A percentile compares a stretch with the other conserved stretches of the same genome.
Conservation (phyloP, 2,888 invertebrate species). For the Ferrisia virgata region DNA sequence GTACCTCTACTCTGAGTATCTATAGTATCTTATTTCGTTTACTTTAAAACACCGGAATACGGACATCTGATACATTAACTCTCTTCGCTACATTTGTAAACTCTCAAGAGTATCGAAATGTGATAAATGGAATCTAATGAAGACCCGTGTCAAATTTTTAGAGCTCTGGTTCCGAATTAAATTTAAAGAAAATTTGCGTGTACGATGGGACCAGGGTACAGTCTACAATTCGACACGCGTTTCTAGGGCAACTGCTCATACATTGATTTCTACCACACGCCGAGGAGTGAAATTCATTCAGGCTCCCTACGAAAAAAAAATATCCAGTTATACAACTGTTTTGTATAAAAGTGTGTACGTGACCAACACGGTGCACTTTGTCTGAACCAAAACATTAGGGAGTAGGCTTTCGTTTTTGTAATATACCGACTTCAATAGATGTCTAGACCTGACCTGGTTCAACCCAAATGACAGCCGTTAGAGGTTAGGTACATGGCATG, state of each 20-base stretch:
- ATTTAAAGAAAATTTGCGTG: not conserved
- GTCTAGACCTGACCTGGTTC: slow-evolving; percentile 2
- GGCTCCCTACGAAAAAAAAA: not conserved
- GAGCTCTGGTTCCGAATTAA: not conserved
- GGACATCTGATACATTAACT: no score
- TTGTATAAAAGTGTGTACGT: not conserved
- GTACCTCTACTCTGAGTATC: no score
- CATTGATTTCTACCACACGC: not conserved
- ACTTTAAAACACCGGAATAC: no score
- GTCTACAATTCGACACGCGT: not conserved
- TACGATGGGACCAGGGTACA: not conserved
- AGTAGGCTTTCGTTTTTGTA: not conserved
- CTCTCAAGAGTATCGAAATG: not conserved
- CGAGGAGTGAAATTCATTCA: not conserved
- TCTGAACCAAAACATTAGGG: slow-evolving; percentile 9
- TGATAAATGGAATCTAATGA: not conserved
- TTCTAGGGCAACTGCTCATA: not conserved
- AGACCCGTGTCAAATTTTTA: not conserved
- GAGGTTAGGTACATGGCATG: not conserved
- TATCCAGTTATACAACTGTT: not conserved
- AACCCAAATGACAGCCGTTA: not conserved
- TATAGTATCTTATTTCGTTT: no score
- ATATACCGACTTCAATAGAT: slow-evolving; percentile 3
- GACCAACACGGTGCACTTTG: not conserved
- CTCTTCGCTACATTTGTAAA: no score